phyloP scores from a whole-genome alignment of 1,140 invertebrate genomes.

The Periplaneta americana region DNA sequence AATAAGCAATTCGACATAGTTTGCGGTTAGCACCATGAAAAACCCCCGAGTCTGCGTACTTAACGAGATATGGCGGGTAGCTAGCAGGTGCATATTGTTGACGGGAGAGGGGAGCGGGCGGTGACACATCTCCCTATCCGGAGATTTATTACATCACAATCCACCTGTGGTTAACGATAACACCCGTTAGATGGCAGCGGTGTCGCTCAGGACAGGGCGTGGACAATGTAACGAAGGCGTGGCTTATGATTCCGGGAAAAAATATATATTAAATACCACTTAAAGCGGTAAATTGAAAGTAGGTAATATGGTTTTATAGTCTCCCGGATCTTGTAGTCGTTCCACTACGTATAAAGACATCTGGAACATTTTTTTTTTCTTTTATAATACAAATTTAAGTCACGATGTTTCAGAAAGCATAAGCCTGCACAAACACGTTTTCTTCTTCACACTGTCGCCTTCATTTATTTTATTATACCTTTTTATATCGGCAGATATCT shows the following conservation, averaged over 20 bases:
- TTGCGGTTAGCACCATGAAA: not conserved
- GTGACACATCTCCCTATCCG: not conserved
- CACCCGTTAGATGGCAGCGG: not conserved
- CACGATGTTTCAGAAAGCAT: not conserved
- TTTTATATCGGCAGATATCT: not conserved
- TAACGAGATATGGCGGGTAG: not conserved
- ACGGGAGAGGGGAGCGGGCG: not conserved
- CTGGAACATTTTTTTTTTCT: not conserved
- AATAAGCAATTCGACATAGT: not conserved
- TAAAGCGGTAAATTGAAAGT: not conserved
- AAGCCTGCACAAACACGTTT: not conserved
- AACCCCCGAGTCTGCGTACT: not conserved
- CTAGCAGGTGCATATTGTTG: not conserved
- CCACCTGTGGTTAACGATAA: not conserved
- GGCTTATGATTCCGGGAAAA: not conserved
- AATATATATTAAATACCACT: not conserved
- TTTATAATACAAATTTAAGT: not conserved
- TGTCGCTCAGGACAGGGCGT: not conserved
- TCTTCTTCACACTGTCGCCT: not conserved
- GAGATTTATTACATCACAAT: not conserved
- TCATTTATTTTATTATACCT: not conserved
- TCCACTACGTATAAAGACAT: not conserved
- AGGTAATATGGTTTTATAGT: not conserved
- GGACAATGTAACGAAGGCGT: not conserved
- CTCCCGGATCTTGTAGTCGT: not conserved